A percentile compares a stretch with the other conserved stretches of the same genome.
phyloP scores from a whole-genome alignment of 2,113 vertebrate genomes.

The Oxyura jamaicensis region DNA sequence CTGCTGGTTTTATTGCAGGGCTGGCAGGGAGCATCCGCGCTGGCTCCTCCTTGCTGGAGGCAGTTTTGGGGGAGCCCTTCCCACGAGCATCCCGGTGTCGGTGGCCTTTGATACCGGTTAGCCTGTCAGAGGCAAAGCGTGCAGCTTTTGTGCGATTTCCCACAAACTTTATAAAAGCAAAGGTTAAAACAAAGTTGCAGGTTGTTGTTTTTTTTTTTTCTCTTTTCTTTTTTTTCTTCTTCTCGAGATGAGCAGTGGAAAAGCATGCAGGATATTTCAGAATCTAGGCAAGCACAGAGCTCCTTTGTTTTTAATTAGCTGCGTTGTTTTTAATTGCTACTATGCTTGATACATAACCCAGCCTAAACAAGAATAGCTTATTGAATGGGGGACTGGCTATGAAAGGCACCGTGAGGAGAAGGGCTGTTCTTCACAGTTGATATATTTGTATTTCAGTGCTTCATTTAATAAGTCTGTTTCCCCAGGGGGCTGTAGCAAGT shows the following conservation, averaged over 20 bases:
- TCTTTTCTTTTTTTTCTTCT: not conserved
- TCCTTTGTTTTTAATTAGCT: slow-evolving; percentile 61
- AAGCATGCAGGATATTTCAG: slow-evolving; percentile 27
- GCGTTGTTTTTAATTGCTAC: slow-evolving; percentile 66
- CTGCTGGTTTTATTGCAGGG: not conserved
- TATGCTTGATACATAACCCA: slow-evolving; percentile 66
- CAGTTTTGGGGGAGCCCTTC: not conserved
- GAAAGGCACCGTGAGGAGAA: slow-evolving; percentile 56
- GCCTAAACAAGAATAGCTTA: slow-evolving; percentile 64
- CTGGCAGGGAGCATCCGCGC: not conserved
- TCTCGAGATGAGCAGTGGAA: slow-evolving; percentile 9
- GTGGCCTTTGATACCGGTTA: not conserved
- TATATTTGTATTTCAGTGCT: slow-evolving; percentile 71
- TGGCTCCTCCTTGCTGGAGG: not conserved
- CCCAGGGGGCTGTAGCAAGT: slow-evolving; percentile 55
- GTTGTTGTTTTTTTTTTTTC: not conserved
- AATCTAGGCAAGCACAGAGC: slow-evolving; percentile 30
- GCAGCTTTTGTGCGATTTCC: not conserved
- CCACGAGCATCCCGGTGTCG: not conserved
- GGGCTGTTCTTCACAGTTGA: slow-evolving; percentile 64
- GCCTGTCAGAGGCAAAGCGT: not conserved
- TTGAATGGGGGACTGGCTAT: slow-evolving; percentile 57
- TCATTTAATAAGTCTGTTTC: slow-evolving; percentile 69
- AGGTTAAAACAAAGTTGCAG: not conserved
- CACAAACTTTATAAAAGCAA: not conserved